phyloP scores from a whole-genome alignment of 2,113 vertebrate species.

The Formicarius rufipectus region DNA sequence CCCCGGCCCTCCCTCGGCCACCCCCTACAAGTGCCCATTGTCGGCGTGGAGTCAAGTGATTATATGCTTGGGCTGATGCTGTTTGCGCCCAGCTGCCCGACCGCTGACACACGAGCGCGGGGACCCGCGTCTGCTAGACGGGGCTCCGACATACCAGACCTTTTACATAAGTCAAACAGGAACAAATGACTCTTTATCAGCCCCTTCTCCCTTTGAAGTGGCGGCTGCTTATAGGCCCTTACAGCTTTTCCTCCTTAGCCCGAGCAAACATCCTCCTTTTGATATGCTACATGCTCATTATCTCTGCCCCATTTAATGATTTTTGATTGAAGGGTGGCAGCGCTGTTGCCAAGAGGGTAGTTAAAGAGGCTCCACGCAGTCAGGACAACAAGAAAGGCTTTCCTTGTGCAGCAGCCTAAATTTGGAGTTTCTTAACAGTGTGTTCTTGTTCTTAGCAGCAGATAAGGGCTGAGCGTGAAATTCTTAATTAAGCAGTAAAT shows the following conservation, averaged over 20 bases:
- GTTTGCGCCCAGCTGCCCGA: conserved; percentile 83
- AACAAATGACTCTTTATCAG: conserved; percentile 86
- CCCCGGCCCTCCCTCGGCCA: conserved; percentile 71
- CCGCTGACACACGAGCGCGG: conserved; percentile 78
- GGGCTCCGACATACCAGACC: conserved; percentile 79
- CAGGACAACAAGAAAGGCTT: conserved; percentile 77
- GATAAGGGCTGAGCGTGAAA: conserved; percentile 87
- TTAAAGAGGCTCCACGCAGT: conserved; percentile 73
- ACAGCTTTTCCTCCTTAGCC: conserved; percentile 79
- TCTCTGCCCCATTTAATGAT: conserved; percentile 84
- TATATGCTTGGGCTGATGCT: conserved; percentile 78
- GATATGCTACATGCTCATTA: conserved; percentile 84
- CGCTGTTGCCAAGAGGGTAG: conserved; percentile 73
- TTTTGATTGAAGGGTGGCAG: conserved; percentile 85
- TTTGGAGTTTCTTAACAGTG: conserved; percentile 85
- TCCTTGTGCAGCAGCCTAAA: conserved; percentile 81
- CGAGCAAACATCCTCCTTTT: conserved; percentile 83
- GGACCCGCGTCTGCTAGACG: conserved; percentile 75
- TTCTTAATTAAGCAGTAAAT: conserved; percentile 90
- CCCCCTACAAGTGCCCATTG: conserved; percentile 85
- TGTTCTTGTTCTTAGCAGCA: conserved; percentile 82
- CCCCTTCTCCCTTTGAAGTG: conserved; percentile 82
- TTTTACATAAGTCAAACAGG: conserved; percentile 85
- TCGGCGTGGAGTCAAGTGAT: conserved; percentile 76
- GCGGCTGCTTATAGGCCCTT: conserved; percentile 67